A percentile compares a stretch with the other conserved stretches of the same genome.
These are phyloP conservation scores for Rhingia campestris DNA, from an alignment of 2,888 invertebrate species.

Conservation along the genomic window DNA sequence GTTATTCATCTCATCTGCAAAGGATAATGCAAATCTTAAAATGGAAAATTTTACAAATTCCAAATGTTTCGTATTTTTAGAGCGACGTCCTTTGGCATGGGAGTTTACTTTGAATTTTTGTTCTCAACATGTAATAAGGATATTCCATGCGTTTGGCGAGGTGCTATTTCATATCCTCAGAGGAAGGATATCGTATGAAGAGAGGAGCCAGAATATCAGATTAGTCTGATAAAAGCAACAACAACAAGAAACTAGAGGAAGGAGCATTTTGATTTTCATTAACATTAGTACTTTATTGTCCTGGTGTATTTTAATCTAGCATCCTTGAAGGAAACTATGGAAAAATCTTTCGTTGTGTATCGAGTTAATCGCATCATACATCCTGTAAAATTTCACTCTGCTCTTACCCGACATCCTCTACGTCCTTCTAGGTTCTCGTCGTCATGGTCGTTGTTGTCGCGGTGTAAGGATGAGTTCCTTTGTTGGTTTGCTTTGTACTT, in stretches of 20 bases:
- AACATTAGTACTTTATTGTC: constrained; percentile 76
- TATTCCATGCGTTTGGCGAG: constrained; percentile 27
- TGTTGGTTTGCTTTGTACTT: constrained; percentile 66
- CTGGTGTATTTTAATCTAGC: constrained; percentile 75
- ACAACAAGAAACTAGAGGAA: not conserved
- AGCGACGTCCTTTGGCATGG: constrained; percentile 25
- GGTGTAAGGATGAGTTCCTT: constrained; percentile 52
- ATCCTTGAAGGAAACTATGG: constrained; percentile 53
- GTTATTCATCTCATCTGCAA: not conserved
- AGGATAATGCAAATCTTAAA: constrained; percentile 40
- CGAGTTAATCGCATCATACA: constrained; percentile 69
- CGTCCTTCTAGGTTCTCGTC: constrained; percentile 1
- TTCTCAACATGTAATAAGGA: not conserved
- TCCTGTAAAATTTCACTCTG: constrained; percentile 54
- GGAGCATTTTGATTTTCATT: constrained; percentile 76
- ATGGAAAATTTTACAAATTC: constrained; percentile 55
- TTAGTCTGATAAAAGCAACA: not conserved
- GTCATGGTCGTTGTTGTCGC: constrained; percentile 31
- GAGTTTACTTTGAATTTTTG: not conserved
- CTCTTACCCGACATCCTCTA: constrained; percentile 3
- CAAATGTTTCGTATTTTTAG: constrained; percentile 37
- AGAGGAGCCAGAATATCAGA: not conserved
- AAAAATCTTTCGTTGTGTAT: constrained; percentile 22
- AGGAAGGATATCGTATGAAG: not conserved
- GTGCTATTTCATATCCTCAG: constrained; percentile 16